phyloP scores from a whole-genome alignment of 2,113 vertebrate genomes.

The Leptobrachium ailaonicum region DNA sequence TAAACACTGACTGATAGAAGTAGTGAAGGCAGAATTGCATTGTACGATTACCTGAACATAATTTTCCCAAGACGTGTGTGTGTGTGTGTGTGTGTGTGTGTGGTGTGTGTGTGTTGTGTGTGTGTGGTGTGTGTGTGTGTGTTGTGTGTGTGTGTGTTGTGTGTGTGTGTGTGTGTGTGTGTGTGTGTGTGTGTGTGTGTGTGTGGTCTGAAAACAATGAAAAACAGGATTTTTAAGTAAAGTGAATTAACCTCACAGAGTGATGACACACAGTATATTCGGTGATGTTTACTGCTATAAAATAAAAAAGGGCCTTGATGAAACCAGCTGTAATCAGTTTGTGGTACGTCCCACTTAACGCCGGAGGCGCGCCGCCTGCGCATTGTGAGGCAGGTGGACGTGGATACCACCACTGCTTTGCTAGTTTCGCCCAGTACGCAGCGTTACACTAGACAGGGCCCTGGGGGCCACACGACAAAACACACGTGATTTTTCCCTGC shows the following conservation, averaged over 20 bases:
- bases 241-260: background rate
- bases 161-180: too few relatives aligned
- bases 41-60: background rate
- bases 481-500: background rate
- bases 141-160: too few relatives aligned
- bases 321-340: too few relatives aligned
- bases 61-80: background rate
- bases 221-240: background rate
- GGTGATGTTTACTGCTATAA: background rate
- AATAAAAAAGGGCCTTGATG: too few relatives aligned
- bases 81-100: too few relatives aligned
- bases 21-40: conserved; percentile 3
- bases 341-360: background rate
- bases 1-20: conserved; percentile 30
- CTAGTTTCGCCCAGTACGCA: too few relatives aligned
- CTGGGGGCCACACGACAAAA: background rate
- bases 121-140: too few relatives aligned
- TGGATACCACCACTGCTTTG: too few relatives aligned
- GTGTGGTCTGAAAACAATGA: too few relatives aligned
- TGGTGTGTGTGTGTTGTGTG: too few relatives aligned
- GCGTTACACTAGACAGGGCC: background rate
- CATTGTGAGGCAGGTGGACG: too few relatives aligned
- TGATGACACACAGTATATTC: background rate
- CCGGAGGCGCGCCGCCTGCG: background rate
- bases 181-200: too few relatives aligned